Evolutionary conservation across 2,888 invertebrate species (phyloP), one percentile per base, ranked within the genome.

Genomic region (Ypsolopha sequella): DNA sequence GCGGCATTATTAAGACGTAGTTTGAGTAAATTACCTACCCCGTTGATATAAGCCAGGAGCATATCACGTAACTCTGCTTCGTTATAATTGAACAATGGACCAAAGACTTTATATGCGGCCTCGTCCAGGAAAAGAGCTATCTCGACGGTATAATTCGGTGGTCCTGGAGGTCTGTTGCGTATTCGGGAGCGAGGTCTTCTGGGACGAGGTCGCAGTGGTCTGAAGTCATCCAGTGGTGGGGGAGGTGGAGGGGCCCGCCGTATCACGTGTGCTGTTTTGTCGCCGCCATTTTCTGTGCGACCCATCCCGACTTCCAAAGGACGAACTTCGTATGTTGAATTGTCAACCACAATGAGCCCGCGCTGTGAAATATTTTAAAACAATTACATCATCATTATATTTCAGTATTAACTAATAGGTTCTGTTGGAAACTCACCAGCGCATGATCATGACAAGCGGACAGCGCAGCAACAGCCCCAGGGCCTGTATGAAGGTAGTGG

Each of bases 1-100:
- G 14, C 34, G 8, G 33, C 41, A 48, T 38, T 36, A 46, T 11
- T 35, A 8, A 33, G 45, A 24, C 46, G 48, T 46, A 53, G 51
- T 41, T 6, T 1, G 58, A 52, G 14, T 39, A 10, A n/a, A 46
- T 24, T 24, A 77, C 85, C 87, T 81, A 91, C 91, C 59, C 91
- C 93, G 70, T 94, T 94, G 60, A 93, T 88, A 62, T 93, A 94
- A 9, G 93, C 93, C 52, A 94, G 70, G n/a, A 94, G 74, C 91
- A 94, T 92, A 65, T 94, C 92, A 38, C 90, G 82, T 45, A 94
- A 73, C 63, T 91, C 89, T 9, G 80, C 80, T 55, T 92, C 92
- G 63, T 91, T 89, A 58, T 89, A 84, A 56, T 90, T 87, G 56
- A 92, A 88, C 65, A 89, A 91, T 0, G 93, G 91, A 10, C 90